Evolutionary conservation across 1,140 invertebrate species (phyloP).

Genomic region (Drosophila chauvacae): DNA sequence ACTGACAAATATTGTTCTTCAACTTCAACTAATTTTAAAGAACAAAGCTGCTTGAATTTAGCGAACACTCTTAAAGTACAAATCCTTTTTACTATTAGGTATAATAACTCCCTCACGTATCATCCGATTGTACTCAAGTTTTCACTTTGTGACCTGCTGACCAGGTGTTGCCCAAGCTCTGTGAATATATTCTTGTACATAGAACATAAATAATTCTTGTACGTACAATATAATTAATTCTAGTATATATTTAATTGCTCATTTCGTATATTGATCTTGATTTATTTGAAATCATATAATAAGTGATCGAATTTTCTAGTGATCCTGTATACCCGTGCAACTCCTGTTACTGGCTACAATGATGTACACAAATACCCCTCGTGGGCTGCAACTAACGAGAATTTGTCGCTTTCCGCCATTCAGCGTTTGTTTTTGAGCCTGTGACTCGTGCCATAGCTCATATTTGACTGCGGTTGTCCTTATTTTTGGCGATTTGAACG

Average conservation of each 20-base stretch:
- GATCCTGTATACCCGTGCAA: neutral
- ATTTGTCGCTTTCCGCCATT: constrained; percentile 33
- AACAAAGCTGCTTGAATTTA: neutral
- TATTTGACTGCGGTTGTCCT: constrained; percentile 42
- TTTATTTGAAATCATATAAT: rapidly evolving
- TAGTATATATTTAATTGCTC: too few relatives aligned
- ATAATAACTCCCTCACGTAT: neutral
- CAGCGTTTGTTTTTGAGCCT: constrained; percentile 51
- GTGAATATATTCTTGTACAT: too few relatives aligned
- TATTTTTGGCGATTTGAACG: constrained; percentile 49
- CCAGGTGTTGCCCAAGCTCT: too few relatives aligned
- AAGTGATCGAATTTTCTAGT: neutral
- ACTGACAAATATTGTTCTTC: neutral
- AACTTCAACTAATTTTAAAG: neutral
- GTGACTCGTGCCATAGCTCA: constrained; percentile 27
- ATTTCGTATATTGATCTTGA: neutral
- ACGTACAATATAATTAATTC: too few relatives aligned
- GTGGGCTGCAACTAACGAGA: constrained; percentile 30
- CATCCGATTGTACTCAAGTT: neutral
- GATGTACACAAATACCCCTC: constrained; percentile 39
- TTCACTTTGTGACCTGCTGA: neutral
- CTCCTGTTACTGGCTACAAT: constrained; percentile 4
- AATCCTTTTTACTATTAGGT: too few relatives aligned
- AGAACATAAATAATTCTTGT: too few relatives aligned
- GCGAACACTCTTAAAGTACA: too few relatives aligned